These are phyloP conservation scores for Numida meleagris DNA, from an alignment of 2,113 vertebrate species.

Conservation along the genomic window DNA sequence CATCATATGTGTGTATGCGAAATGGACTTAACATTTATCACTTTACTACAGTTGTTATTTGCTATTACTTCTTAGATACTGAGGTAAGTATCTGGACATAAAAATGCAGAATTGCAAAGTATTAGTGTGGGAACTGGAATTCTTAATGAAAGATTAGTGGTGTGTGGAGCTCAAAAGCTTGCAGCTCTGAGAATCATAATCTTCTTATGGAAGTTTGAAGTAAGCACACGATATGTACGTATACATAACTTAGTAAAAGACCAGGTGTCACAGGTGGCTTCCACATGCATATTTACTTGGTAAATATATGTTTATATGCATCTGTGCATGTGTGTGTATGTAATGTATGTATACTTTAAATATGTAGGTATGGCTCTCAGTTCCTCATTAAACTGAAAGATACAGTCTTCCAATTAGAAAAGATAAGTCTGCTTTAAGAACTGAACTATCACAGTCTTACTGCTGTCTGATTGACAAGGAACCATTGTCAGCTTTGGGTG, in stretches of 20 bases:
- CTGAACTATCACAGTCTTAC: not conserved
- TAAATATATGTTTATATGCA: not conserved
- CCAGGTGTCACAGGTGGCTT: conserved; percentile 39
- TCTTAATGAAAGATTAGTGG: not conserved
- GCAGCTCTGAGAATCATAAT: not conserved
- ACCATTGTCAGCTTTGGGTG: not conserved
- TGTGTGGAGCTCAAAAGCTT: not conserved
- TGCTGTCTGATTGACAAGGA: not conserved
- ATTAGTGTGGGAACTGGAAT: not conserved
- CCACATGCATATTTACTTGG: conserved; percentile 9
- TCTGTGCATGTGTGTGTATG: no score
- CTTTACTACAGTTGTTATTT: not conserved
- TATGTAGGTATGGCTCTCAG: not conserved
- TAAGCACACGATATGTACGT: not conserved
- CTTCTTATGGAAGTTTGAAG: not conserved
- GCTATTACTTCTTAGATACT: not conserved
- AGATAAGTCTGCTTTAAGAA: not conserved
- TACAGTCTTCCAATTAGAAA: not conserved
- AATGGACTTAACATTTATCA: not conserved
- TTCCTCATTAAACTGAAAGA: not conserved
- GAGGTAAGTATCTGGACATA: not conserved
- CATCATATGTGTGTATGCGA: not conserved
- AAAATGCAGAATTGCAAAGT: not conserved
- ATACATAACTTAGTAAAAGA: not conserved
- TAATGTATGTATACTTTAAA: not conserved